These are phyloP conservation scores for Meloidogyne floridensis DNA, from an alignment of 1,140 invertebrate genomes.

Conservation along the genomic window DNA sequence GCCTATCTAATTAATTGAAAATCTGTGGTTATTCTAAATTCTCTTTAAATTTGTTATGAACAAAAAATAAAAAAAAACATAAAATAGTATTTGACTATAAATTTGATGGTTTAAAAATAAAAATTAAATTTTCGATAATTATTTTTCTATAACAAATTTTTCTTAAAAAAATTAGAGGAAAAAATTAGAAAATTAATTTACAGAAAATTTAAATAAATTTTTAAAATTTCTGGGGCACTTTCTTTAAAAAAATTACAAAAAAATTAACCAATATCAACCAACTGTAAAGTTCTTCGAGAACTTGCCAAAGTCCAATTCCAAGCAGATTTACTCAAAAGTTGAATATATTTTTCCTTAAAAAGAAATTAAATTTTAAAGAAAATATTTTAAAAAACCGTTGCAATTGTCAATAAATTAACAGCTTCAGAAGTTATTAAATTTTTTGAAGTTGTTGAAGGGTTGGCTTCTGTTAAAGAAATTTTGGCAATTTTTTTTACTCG, in stretches of 20 bases:
- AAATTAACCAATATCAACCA: constrained; percentile 20
- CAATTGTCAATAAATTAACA: constrained; percentile 27
- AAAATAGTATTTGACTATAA: too few species aligned
- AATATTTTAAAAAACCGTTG: neutral
- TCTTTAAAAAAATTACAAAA: neutral
- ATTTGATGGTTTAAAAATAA: too few species aligned
- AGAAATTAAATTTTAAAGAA: neutral
- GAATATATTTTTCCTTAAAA: constrained; percentile 34
- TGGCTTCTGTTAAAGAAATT: neutral
- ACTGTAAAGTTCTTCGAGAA: constrained; percentile 18
- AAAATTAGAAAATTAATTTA: too few species aligned
- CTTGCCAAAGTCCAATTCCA: constrained; percentile 32
- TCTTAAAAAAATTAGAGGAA: too few species aligned
- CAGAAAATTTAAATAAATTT: too few species aligned
- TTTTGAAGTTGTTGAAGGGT: neutral
- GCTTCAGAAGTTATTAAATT: constrained; percentile 11
- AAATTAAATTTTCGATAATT: too few species aligned
- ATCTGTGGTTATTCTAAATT: too few species aligned
- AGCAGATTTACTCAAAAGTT: constrained; percentile 14
- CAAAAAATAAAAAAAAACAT: too few species aligned
- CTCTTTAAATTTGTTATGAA: too few species aligned
- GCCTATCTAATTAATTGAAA: too few species aligned
- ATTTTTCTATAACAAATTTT: too few species aligned
- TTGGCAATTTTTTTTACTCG: constrained; percentile 27
- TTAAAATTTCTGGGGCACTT: too few species aligned